phyloP scores from a whole-genome alignment of 2,113 vertebrate genomes.

The Carlito syrichta region DNA sequence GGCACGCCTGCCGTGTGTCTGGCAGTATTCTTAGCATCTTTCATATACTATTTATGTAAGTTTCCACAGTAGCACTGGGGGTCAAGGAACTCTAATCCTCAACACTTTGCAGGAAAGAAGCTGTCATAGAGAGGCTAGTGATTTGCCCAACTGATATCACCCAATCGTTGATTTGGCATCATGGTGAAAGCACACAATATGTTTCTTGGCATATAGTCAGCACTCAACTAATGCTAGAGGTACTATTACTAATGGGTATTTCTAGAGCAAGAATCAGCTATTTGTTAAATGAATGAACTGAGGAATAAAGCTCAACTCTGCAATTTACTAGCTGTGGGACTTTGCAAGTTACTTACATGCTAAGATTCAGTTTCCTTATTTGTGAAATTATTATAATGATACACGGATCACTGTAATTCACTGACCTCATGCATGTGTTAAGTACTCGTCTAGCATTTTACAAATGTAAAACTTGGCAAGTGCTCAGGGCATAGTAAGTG shows the following conservation, averaged over 20 bases:
- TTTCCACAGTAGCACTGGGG: background rate
- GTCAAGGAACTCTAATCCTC: background rate
- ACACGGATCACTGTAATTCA: background rate
- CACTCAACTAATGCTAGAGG: background rate
- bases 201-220: background rate
- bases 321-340: background rate
- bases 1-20: background rate
- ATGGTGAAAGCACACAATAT: background rate
- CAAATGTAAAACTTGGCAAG: background rate
- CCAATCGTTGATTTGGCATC: background rate
- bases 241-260: background rate
- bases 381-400: background rate
- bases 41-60: background rate
- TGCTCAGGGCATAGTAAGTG: background rate
- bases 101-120: background rate
- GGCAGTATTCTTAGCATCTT: background rate
- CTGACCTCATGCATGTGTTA: background rate
- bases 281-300: background rate
- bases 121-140: background rate
- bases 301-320: background rate
- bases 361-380: background rate
- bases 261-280: background rate
- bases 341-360: background rate
- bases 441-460: background rate
- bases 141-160: background rate